Evolutionary conservation across 2,888 invertebrate species (phyloP), one percentile per base, ranked within the genome.

Genomic region (Calameuta pallipes): DNA sequence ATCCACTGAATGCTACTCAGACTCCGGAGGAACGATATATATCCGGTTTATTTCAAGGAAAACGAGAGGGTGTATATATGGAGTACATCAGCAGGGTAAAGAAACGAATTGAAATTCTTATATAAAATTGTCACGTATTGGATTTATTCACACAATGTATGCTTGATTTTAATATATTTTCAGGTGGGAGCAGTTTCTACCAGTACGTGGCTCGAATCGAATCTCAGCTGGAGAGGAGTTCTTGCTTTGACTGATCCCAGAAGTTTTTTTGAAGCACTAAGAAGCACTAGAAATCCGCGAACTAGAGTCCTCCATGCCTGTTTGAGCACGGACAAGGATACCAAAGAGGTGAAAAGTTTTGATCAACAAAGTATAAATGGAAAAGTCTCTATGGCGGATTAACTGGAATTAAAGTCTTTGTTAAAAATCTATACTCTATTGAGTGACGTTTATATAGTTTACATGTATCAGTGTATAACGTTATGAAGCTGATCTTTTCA

Each of bases 221-320:
- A 94, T 78, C 93, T 95, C 33, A 93, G 93, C 80, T 97, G 97
- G 97, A 93, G 93, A 85, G 97, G 97, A 1, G 92, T 97, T 33
- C 93, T 95, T 75, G 94, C 96, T 76, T 95, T 97, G 83, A 96
- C 96, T 0, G 96, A 96, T 84, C 95, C 96, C 0, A 91, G 94
- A n/a, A 95, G 95, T 92, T 97, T 94, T 92, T 94, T 96, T 79
- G 94, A 94, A 85, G 92, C 92, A 84, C 93, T 90, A 84, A 92
- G 94, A 82, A 92, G 93, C 76, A 85, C 80, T 31, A 86, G 91
- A 76, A 88, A 91, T 75, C 84, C 86, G 15, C 93, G 93, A 83
- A 93, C 94, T 70, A 93, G 95, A 87, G 94, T 92, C 86, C 93
- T 96, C 82, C 96, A 97, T 88, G 96, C 96, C 76, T 97, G 97